Percentiles rank a stretch among this genome's conserved stretches.
Conservation (phyloP, 2,888 invertebrate genomes). For the Alloplasta piceator region DNA sequence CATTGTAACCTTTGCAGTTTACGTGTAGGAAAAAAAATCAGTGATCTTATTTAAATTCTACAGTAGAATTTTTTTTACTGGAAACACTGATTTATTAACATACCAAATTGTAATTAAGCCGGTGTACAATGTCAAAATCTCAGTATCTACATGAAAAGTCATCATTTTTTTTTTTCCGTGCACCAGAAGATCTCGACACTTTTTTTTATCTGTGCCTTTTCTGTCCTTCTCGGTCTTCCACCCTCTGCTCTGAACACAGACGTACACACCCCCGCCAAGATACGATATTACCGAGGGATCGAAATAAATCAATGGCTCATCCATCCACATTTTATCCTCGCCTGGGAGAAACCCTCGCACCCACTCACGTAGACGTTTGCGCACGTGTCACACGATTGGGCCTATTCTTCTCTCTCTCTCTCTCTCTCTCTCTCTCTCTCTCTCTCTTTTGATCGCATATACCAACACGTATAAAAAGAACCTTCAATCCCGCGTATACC, state of each 20-base stretch:
- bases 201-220: conserved; percentile 65
- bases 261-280: conserved; percentile 65
- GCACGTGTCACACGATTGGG: conserved; percentile 56
- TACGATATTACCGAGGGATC: conserved; percentile 81
- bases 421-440: conserved; percentile 35
- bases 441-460: conserved; percentile 42
- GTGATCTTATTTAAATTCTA: no score
- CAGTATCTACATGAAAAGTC: no score
- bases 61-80: no score
- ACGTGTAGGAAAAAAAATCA: no score
- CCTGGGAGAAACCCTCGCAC: conserved; percentile 69
- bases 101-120: no score
- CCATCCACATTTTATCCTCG: conserved; percentile 82
- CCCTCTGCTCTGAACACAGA: conserved; percentile 34
- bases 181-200: conserved; percentile 66
- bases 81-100: no score
- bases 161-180: no score
- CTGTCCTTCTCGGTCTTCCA: conserved; percentile 36
- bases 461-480: conserved; percentile 52
- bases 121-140: no score
- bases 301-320: conserved; percentile 82
- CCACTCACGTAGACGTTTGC: conserved; percentile 55
- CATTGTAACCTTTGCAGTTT: no score
- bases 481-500: conserved; percentile 59
- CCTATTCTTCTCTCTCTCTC: conserved; percentile 23